Percentiles rank a stretch among this genome's conserved stretches.
Evolutionary conservation across 1,140 invertebrate genomes (phyloP).

Genomic region (Olivierus martensii): DNA sequence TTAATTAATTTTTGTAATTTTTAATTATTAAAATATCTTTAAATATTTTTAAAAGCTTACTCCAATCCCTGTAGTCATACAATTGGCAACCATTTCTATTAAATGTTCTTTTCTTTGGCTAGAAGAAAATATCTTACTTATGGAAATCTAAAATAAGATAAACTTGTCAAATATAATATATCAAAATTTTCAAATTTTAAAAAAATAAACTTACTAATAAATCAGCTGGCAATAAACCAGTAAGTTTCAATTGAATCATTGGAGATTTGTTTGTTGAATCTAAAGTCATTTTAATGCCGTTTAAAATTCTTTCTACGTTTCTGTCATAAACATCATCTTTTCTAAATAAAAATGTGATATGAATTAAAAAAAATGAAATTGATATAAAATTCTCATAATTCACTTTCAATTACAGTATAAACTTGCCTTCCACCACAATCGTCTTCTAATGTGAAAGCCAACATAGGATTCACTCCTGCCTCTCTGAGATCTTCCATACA

Average conservation of each 20-base stretch:
- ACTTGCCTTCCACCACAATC: slow-evolving; percentile 5
- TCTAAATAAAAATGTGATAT: too few relatives aligned
- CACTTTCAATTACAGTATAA: background rate
- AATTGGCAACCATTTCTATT: background rate
- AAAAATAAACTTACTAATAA: slow-evolving; percentile 4
- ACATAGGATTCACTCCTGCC: slow-evolving; percentile 2
- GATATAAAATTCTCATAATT: too few relatives aligned
- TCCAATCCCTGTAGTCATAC: background rate
- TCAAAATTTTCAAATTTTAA: background rate
- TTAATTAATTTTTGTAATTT: too few relatives aligned
- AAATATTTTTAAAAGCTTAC: too few relatives aligned
- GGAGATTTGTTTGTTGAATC: background rate
- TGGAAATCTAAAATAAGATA: background rate
- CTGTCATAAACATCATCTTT: slow-evolving; percentile 1
- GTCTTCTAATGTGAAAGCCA: slow-evolving; percentile 11
- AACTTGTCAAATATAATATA: background rate
- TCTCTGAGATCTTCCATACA: background rate
- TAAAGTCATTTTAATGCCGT: background rate
- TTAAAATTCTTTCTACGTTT: slow-evolving; percentile 3
- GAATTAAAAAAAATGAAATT: too few relatives aligned
- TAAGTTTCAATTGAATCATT: slow-evolving; percentile 10
- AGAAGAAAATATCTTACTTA: background rate
- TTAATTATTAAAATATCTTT: too few relatives aligned
- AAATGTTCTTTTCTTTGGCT: background rate
- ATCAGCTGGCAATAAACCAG: slow-evolving; percentile 5